Base-by-base conservation (phyloP, 2,797 vertebrate species). In the Vipera latastei region DNA sequence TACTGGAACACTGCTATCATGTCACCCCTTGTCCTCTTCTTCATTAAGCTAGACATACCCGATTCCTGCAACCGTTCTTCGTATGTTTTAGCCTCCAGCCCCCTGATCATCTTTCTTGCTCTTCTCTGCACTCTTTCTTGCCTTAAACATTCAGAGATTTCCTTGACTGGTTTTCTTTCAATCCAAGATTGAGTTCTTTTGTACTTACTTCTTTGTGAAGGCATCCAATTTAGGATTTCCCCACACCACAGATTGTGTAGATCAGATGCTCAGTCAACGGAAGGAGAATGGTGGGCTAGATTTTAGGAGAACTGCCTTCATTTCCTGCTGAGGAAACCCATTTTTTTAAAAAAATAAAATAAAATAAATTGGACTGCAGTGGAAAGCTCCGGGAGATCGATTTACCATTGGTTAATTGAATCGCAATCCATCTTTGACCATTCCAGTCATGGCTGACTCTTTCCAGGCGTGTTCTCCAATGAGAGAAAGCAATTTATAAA, bases 391-490 rank as follows among this genome's bases (percentile, higher is more conserved):
- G 65, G 13, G 63, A 9, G 69, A 95, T 89, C 91, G 14, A 85
- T 69, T 89, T 94, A 93, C 90, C 85, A 65, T 91, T 48, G 86
- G 91, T 88, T 94, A 90, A 96, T 96, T 96, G 93, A 95, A 96
- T 95, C 93, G 92, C 93, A 94, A 85, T 91, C 38, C n/a, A 83
- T 92, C 63, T 89, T 88, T 91, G 91, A 56, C 86, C 63, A 25
- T 8, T 25, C 89, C 93, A 88, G 92, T 94, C 91, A 90, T 73
- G 60, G 63, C 11, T 78, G 90, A 11, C 38, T 83, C 94, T 90
- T 65, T 25, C 22, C 91, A 86, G 56, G 53, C 85, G 90, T 90
- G 56, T 48, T 92, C 95, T 95, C 94, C 69, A 89, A 92, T 88
- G 94, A 69, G 69, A 53, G 32, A 55, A 89, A 87, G 90, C 3